These are phyloP conservation scores for Tiliacea citrago DNA, from an alignment of 2,888 invertebrate species.

Conservation along the genomic window DNA sequence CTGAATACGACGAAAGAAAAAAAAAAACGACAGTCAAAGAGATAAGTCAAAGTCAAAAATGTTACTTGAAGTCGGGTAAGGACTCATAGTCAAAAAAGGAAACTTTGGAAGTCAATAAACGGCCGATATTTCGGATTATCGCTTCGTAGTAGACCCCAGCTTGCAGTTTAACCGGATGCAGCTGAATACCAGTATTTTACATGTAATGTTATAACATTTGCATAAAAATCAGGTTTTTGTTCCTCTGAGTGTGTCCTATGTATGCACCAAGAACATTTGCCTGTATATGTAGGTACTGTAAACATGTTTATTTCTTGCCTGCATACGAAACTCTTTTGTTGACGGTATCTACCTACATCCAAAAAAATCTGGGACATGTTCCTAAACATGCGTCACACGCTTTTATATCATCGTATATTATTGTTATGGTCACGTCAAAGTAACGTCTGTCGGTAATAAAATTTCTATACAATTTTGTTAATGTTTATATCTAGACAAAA, in stretches of 20 bases:
- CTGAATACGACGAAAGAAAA: too few species aligned
- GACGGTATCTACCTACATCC: constrained; percentile 15
- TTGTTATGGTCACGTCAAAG: constrained; percentile 67
- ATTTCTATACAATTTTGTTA: constrained; percentile 59
- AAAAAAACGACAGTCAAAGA: too few species aligned
- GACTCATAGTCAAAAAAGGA: too few species aligned
- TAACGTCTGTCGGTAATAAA: constrained; percentile 62
- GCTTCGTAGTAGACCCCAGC: too few species aligned
- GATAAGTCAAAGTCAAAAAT: too few species aligned
- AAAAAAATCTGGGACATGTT: constrained; percentile 62
- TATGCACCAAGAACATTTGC: not conserved
- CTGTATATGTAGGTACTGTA: not conserved
- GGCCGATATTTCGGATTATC: too few species aligned
- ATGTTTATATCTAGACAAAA: too few species aligned
- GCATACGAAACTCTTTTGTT: not conserved
- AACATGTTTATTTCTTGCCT: not conserved
- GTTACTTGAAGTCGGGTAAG: too few species aligned
- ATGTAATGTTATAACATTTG: not conserved
- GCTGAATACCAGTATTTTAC: too few species aligned
- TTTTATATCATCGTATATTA: constrained; percentile 71
- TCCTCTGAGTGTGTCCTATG: too few species aligned
- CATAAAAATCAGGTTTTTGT: not conserved
- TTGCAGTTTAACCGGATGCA: too few species aligned
- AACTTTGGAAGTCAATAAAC: too few species aligned
- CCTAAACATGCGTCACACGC: constrained; percentile 64